phyloP scores from a whole-genome alignment of 30 jellyfish, hydroid and myxozoan species.

The Cassiopea andromeda region DNA sequence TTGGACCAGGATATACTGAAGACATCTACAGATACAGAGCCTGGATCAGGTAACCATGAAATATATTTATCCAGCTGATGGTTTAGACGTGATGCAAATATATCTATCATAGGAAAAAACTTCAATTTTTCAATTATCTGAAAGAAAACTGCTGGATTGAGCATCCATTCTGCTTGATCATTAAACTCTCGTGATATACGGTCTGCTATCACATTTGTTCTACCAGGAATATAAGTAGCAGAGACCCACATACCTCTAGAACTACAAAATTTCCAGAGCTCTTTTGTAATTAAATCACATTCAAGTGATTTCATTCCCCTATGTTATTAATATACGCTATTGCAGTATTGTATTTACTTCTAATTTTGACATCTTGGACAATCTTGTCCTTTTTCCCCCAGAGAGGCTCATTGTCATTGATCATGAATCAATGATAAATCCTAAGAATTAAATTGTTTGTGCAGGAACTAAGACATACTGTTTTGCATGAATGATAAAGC shows the following conservation, averaged over 20 bases:
- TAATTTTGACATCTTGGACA: conserved; percentile 23
- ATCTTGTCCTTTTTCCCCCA: conserved; percentile 16
- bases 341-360: conserved; percentile 43
- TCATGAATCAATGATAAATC: conserved; percentile 31
- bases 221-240: conserved; percentile 70
- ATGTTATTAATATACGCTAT: conserved; percentile 39
- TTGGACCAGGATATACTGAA: conserved; percentile 55
- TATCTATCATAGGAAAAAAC: conserved; percentile 46
- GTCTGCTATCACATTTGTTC: conserved; percentile 59
- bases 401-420: conserved; percentile 28
- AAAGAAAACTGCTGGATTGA: conserved; percentile 31
- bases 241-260: conserved; percentile 53
- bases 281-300: conserved; percentile 16
- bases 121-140: not conserved
- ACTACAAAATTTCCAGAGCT: conserved; percentile 56
- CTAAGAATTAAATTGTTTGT: conserved; percentile 39
- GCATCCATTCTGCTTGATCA: conserved; percentile 60
- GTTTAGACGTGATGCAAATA: conserved; percentile 62
- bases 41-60: conserved; percentile 73
- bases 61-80: conserved; percentile 15
- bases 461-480: conserved; percentile 47
- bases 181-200: conserved; percentile 57
- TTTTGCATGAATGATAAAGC: conserved; percentile 47
- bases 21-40: conserved; percentile 59
- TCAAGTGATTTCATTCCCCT: conserved; percentile 46